Evolutionary conservation across 2,113 vertebrate genomes (phyloP), one percentile per base, ranked within the genome.

Genomic region (western clawed frog (Xenopus tropicalis)): DNA sequence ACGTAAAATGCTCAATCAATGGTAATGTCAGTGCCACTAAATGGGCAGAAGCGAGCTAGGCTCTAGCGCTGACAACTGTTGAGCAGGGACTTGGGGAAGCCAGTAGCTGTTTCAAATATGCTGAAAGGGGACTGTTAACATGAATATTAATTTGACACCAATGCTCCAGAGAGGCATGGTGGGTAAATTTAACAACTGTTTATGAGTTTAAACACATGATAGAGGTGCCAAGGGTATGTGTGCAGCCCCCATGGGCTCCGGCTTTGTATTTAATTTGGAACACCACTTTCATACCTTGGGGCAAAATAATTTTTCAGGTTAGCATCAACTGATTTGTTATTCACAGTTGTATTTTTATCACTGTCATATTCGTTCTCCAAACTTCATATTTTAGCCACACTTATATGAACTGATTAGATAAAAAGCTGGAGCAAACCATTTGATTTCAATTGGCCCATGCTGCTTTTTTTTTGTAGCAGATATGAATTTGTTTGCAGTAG

Each of bases 61-160:
- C 81, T 83, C 79, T 62, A 78, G 68, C 72, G 71, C 56, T 81
- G 79, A 81, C 82, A 85, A 84, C 84, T 85, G 86, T 85, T 85
- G 84, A 72, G 81, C 79, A 78, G 82, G 81, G 83, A 81, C 72
- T 79, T 67, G 54, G 20, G 63, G 56, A 72, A 76, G 77, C 77
- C 67, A 67, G 74, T 81, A 71, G 72, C 80, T 80, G 77, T 79
- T 74, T 78, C 77, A 82, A 83, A 83, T 78, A 81, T 82, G 78
- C 79, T 81, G 77, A 78, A 77, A 83, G 83, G 69, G 74, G 69
- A 77, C 79, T 78, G 81, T 80, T 83, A 79, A 85, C 78, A 79
- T 57, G 77, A 72, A 85, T 79, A 86, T 83, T 82, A 80, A 84
- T 82, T 83, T 86, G 83, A 83, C 83, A 84, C 46, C 42, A 76